Percentiles rank a stretch among this genome's conserved stretches.
Evolutionary conservation across 2,797 vertebrate species (phyloP).

Genomic region (Propithecus deckenii): DNA sequence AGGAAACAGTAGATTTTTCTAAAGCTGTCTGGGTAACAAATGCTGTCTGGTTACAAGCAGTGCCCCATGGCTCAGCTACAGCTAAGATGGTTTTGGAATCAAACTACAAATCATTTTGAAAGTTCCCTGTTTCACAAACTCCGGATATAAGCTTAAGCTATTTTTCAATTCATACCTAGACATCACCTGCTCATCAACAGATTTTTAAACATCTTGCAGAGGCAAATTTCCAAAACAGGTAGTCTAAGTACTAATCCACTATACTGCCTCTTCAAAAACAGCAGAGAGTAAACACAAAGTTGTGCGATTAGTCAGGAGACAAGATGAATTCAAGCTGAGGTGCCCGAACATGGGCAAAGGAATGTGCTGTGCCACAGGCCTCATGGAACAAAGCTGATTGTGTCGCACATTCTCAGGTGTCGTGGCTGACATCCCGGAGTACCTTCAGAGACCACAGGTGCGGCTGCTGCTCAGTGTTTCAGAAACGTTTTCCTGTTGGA

Average conservation of each 20-base stretch:
- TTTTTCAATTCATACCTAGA: slow-evolving; percentile 35
- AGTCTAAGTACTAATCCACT: background rate
- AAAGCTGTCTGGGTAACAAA: slow-evolving; percentile 30
- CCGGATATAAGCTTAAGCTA: background rate
- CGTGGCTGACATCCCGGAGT: background rate
- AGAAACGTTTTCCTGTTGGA: background rate
- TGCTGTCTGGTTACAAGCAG: background rate
- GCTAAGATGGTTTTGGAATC: background rate
- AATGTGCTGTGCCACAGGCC: background rate
- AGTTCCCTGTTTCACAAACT: slow-evolving; percentile 21
- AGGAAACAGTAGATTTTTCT: slow-evolving; percentile 37
- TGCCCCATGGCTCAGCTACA: background rate
- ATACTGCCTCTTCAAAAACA: background rate
- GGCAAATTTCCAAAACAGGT: background rate
- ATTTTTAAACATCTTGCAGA: slow-evolving; percentile 41
- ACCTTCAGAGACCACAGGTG: background rate
- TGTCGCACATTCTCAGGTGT: background rate
- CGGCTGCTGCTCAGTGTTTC: background rate
- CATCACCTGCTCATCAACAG: slow-evolving; percentile 18
- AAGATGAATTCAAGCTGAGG: background rate
- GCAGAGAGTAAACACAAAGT: background rate
- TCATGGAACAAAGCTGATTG: background rate
- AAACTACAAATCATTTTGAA: slow-evolving; percentile 51
- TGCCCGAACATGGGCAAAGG: background rate
- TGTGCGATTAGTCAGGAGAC: background rate